phyloP scores from a whole-genome alignment of 2,113 vertebrate species.

The Phocoena sinus region DNA sequence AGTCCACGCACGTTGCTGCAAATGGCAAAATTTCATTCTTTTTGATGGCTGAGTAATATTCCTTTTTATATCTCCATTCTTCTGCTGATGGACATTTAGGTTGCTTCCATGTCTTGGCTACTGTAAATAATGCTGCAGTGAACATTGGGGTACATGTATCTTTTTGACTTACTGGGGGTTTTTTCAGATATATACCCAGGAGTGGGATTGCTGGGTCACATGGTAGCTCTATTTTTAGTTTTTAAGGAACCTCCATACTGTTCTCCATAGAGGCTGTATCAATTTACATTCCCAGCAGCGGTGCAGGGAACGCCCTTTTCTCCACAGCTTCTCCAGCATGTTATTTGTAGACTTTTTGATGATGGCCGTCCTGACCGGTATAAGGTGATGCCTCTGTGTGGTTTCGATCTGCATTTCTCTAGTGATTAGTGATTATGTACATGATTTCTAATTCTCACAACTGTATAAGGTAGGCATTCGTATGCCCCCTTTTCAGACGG shows the following conservation, averaged over 20 bases:
- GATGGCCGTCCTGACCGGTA: not conserved
- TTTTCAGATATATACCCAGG: not conserved
- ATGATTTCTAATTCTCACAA: not conserved
- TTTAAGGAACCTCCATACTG: not conserved
- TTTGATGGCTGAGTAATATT: not conserved
- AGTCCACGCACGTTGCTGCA: not conserved
- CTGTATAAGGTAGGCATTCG: not conserved
- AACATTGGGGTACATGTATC: not conserved
- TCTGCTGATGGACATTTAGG: not conserved
- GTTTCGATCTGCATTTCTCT: not conserved
- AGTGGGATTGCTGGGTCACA: not conserved
- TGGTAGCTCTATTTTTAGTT: too few relatives aligned
- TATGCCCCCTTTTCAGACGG: not conserved
- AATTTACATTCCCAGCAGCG: too few relatives aligned
- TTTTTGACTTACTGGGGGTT: not conserved
- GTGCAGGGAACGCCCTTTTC: too few relatives aligned
- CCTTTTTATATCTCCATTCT: too few relatives aligned
- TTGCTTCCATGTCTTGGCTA: not conserved
- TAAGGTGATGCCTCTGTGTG: not conserved
- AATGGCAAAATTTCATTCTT: not conserved
- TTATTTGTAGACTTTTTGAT: not conserved
- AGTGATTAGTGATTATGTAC: too few relatives aligned
- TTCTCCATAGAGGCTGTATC: too few relatives aligned
- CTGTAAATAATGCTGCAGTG: not conserved
- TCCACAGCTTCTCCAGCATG: not conserved